phyloP scores from a whole-genome alignment of 2,113 vertebrate genomes.

The Pachyramphus minor region DNA sequence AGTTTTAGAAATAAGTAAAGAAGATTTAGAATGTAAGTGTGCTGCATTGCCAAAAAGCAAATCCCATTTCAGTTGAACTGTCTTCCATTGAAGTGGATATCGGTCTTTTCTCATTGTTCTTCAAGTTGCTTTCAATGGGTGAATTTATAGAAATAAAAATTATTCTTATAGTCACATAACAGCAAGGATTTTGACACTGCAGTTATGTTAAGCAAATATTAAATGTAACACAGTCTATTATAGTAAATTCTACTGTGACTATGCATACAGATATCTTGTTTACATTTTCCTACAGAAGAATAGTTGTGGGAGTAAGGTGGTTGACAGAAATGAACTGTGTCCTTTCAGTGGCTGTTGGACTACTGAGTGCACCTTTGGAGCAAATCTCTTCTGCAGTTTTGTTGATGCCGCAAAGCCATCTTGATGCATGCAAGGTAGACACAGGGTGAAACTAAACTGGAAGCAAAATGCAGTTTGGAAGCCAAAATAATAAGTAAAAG shows the following conservation, averaged over 20 bases:
- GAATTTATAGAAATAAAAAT: background rate
- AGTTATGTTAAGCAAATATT: background rate
- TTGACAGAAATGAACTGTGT: background rate
- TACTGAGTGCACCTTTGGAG: background rate
- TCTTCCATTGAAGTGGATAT: background rate
- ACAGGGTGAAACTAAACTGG: background rate
- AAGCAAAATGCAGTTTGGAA: background rate
- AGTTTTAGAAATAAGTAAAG: background rate
- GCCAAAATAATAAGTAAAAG: background rate
- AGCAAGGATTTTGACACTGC: background rate
- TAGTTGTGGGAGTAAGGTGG: background rate
- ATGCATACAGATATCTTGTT: background rate
- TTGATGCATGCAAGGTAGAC: background rate
- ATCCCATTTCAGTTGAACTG: background rate
- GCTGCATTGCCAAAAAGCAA: background rate
- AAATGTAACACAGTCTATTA: background rate
- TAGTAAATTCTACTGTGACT: background rate
- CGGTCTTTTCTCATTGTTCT: background rate
- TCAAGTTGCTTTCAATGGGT: background rate
- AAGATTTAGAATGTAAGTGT: background rate
- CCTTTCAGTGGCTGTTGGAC: background rate
- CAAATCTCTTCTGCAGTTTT: background rate
- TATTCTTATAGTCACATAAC: background rate
- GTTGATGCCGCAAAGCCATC: background rate
- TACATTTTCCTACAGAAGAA: background rate